phyloP scores from a whole-genome alignment of 2,888 invertebrate genomes.

The Psococerastis gibbosa region DNA sequence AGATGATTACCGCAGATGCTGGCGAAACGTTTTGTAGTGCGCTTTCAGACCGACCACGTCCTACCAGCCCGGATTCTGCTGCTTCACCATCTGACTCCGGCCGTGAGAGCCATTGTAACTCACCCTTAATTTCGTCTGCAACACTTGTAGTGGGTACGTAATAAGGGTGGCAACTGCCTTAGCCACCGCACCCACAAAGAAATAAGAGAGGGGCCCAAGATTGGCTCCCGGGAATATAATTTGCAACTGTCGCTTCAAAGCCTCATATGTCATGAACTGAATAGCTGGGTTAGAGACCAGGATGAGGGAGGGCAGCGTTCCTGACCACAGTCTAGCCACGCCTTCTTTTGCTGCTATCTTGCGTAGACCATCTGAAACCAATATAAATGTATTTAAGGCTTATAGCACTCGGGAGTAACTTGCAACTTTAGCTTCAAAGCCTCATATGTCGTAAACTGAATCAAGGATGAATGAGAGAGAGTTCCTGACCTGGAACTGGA shows the following conservation, averaged over 20 bases:
- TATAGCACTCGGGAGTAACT: conserved; percentile 28
- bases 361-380: conserved; percentile 38
- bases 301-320: conserved; percentile 64
- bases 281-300: conserved; percentile 78
- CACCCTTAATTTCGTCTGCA: conserved; percentile 58
- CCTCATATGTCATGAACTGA: conserved; percentile 83
- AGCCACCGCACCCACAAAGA: conserved; percentile 60
- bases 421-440: conserved; percentile 52
- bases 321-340: conserved; percentile 56
- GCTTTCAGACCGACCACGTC: no score
- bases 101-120: no score
- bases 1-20: no score
- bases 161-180: conserved; percentile 69
- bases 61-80: no score
- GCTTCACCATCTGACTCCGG: no score
- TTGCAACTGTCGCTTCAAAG: conserved; percentile 51
- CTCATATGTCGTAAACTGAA: conserved; percentile 87
- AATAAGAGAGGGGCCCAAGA: conserved; percentile 41
- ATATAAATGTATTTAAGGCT: conserved; percentile 5
- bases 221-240: conserved; percentile 27
- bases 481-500: no score
- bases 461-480: no score
- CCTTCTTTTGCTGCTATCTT: conserved; percentile 60
- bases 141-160: conserved; percentile 79
- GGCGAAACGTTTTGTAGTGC: no score